Conservation (phyloP, 1,140 invertebrate species). For the Teleopsis dalmanni region DNA sequence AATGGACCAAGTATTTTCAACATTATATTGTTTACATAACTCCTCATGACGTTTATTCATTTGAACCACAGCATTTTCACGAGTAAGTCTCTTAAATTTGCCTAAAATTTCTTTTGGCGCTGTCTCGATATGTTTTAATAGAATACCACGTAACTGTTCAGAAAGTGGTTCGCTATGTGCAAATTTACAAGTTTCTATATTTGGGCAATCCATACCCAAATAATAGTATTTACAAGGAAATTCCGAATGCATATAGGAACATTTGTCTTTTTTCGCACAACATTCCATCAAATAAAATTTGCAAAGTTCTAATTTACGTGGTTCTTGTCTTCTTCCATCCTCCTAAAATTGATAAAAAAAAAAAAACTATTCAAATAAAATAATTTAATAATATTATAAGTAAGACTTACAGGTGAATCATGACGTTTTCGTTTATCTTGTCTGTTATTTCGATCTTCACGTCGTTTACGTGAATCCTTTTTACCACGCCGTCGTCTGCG, state of each 20-base stretch:
- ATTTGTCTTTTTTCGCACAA: slow-evolving; percentile 92
- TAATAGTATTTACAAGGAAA: slow-evolving; percentile 98
- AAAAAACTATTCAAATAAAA: not conserved
- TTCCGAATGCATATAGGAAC: slow-evolving; percentile 93
- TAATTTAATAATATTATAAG: slow-evolving; percentile 1
- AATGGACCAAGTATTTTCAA: slow-evolving; percentile 18
- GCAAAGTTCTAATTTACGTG: slow-evolving; percentile 87
- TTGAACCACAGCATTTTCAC: slow-evolving; percentile 65
- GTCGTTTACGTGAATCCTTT: slow-evolving; percentile 9
- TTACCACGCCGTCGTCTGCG: slow-evolving; percentile 20
- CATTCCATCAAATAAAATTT: slow-evolving; percentile 95
- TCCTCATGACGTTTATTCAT: slow-evolving; percentile 62
- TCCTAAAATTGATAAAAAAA: not conserved
- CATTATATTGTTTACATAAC: slow-evolving; percentile 50
- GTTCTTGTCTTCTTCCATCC: too few species aligned
- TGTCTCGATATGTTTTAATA: slow-evolving; percentile 79
- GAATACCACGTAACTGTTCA: slow-evolving; percentile 59
- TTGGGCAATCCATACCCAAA: slow-evolving; percentile 78
- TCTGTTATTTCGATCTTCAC: slow-evolving; percentile 11
- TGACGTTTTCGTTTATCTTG: slow-evolving; percentile 10
- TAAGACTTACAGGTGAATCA: slow-evolving; percentile 9
- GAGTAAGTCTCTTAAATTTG: slow-evolving; percentile 71
- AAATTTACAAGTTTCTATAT: slow-evolving; percentile 81
- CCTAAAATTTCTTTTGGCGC: slow-evolving; percentile 84
- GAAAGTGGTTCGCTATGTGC: slow-evolving; percentile 78